Base-by-base conservation (phyloP, 2,113 vertebrate genomes). In the Oncorhynchus mykiss region DNA sequence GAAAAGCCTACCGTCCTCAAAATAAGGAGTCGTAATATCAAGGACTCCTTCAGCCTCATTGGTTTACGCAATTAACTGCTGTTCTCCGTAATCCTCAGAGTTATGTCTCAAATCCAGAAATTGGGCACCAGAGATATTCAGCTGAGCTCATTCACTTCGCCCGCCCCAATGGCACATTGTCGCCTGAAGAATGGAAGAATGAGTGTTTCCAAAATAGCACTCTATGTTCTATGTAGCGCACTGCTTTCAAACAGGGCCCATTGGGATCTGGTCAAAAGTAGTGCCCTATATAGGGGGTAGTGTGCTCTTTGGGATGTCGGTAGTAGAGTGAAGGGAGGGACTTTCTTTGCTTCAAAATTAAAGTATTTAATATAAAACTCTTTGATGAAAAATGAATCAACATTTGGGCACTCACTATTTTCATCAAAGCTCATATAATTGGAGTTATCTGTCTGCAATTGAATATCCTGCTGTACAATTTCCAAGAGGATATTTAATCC, bases 1-100 rank as follows among this genome's bases (percentile, higher is more conserved):
- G 14, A 39, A 39, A 18, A 57, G 51, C n/a, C 54, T 27, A 45
- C 62, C 73, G 66, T 71, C 57, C 66, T 39, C 12, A 27, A 82
- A 74, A 86, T 45, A 86, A 86, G 62, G 60, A 84, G 82, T 79
- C 76, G 70, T 72, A 66, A 83, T 90, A 89, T 91, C 83, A 91
- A 91, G 77, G 78, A 83, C 84, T 86, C 78, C 84, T 88, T 91
- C 82, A 78, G 73, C 76, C 48, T 86, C 85, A 85, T 83, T 88
- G 83, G 74, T 88, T 86, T 74, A 89, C 84, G 86, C 89, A 88
- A 88, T 91, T 91, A 92, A 88, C 88, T 77, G 78, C 81, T 82
- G 81, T 82, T 86, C 78, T 75, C 57, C 64, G 70, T 91, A 90
- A 92, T 91, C 91, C 86, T 72, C 49, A 34, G 79, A 88, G 86